Base-by-base conservation (phyloP, 1,140 invertebrate genomes). In the Heliconius nattereri region DNA sequence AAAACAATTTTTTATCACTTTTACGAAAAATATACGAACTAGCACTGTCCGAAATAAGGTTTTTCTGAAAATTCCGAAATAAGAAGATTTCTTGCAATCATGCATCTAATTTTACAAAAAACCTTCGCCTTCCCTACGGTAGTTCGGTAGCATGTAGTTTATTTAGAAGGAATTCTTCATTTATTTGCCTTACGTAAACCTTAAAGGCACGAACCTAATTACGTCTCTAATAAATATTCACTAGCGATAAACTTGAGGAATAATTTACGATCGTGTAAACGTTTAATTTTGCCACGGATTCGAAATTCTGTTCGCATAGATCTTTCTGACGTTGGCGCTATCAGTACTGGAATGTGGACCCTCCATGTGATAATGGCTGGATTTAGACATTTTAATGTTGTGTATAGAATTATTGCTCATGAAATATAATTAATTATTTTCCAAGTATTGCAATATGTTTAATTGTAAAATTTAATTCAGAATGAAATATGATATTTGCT, bases 181-280 rank as follows among this genome's bases (percentile, higher is more conserved):
- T 84, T 89, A 88, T 89, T 89, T 86, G 85, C 84, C 81, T 90
- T 88, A 84, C 83, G 85, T 83, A 89, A 90, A 87, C 83, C 87
- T 88, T 87, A 77, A 87, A 87, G 87, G 82, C 88, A 87, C 85
- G 86, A 87, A 92, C 86, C 89, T 91, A 91, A 90, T 91, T 91
- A 91, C 87, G 86, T 84, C 87, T 76, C 86, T 88, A 91, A 92
- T 92, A 92, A 92, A 92, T 91, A 91, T 91, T 91, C 88, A 89
- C 90, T 90, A 89, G 88, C 87, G 84, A 91, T 92, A 92, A 92
- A 92, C 87, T 92, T 87, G 78, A 85, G 78, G 87, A 90, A 91
- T 92, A 91, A 92, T 91, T 92, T 90, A 92, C 86, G 89, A 87
- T 86, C 81, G 79, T 89, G 89, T 91, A 88, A 92, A 90, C 88